Evolutionary conservation across 2,888 invertebrate genomes (phyloP), one percentile per base, ranked within the genome.

Genomic region (Diadegma fenestrale): DNA sequence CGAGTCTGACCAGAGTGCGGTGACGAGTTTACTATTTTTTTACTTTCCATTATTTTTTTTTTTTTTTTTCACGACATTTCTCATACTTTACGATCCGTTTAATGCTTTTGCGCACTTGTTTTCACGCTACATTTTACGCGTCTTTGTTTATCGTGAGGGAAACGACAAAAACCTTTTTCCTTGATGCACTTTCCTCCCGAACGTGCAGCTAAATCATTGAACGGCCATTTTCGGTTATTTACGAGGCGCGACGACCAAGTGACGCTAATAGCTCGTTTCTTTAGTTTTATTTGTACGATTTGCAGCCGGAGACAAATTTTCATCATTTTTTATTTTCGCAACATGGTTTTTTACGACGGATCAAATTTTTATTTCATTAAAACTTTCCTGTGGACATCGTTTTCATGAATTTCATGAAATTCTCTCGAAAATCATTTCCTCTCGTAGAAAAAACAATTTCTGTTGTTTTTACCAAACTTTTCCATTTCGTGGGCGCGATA

Each of bases 11-110:
- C 77, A 77, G 68, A 77, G 73, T 68, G 37, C 37, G 68, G 45
- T 54, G 22, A 43, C 43, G 51, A 43, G 48, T 30, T 37, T n/a
- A 22, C 1, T 61, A 43, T 69, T 71, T 48, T 75, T 19, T 48
- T 5, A 17, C 26, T 26, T 41, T 33, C 12, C 7, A 30, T 58
- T n/a, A n/a, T n/a, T 43, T 14, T 19, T 30, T n/a, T 30, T 45
- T n/a, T 0, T 3, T 48, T 51, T 48, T 69, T 78, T 19, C 19
- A 33, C 19, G 10, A 72, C 54, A 19, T 68, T 43, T 45, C 68
- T 51, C 51, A 71, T 19, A 12, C 41, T 72, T 85, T 82, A 82
- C 80, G 82, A 82, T 61, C 76, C 8, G 64, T 43, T 58, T 43
- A 41, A 80, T 43, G 33, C 69, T 54, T 66, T 72, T 48, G 45